Percentiles rank a stretch among this genome's conserved stretches.
phyloP scores from a whole-genome alignment of 2,797 vertebrate genomes.

The Sebastes iracundus region DNA sequence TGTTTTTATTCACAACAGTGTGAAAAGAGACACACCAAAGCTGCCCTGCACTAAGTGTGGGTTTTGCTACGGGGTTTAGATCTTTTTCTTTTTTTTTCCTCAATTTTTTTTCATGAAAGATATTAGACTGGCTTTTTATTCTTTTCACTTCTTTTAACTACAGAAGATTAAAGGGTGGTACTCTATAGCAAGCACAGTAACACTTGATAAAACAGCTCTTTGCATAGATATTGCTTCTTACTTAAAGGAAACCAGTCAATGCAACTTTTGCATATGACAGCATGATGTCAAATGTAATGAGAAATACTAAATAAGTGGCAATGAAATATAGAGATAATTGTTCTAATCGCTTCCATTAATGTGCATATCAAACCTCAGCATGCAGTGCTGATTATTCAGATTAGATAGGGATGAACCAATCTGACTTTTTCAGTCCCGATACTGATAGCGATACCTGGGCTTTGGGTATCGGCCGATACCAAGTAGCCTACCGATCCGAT shows the following conservation, averaged over 20 bases:
- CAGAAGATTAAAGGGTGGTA: constrained; percentile 58
- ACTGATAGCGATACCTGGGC: too few species aligned
- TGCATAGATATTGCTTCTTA: constrained; percentile 66
- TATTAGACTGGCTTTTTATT: constrained; percentile 64
- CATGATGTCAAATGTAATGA: constrained; percentile 57
- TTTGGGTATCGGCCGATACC: too few species aligned
- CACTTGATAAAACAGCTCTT: constrained; percentile 63
- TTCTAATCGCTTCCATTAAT: constrained; percentile 19
- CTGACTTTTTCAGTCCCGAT: too few species aligned
- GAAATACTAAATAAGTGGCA: constrained; percentile 40
- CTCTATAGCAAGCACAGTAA: constrained; percentile 43
- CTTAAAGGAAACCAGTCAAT: constrained; percentile 51
- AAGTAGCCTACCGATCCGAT: rapidly evolving
- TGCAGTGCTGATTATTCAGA: constrained; percentile 1
- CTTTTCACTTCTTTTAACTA: constrained; percentile 62
- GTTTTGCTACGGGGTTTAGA: constrained; percentile 61
- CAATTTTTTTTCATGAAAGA: constrained; percentile 50
- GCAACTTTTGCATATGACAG: constrained; percentile 41
- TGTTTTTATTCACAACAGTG: constrained; percentile 75
- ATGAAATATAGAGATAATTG: constrained; percentile 34
- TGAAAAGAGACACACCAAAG: constrained; percentile 67
- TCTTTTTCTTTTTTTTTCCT: constrained; percentile 11
- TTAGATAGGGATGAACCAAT: not conserved
- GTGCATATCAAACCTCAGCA: not conserved
- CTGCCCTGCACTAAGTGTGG: constrained; percentile 60